Conservation (phyloP, 2,113 vertebrate species). For the Diphyllodes magnificus region DNA sequence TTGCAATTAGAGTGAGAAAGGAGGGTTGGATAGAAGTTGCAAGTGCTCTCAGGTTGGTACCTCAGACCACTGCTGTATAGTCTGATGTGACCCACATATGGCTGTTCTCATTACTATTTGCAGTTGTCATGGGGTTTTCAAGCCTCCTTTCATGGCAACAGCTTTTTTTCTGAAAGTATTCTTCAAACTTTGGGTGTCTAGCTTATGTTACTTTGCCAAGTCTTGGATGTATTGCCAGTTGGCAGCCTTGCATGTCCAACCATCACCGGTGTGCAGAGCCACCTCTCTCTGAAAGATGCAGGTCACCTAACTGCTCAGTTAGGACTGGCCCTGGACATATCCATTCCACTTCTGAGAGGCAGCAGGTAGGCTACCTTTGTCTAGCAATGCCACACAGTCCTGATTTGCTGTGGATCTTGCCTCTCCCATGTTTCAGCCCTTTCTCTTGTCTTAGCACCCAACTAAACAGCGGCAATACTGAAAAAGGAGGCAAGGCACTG, state of each 20-base stretch:
- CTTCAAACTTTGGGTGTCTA: background rate
- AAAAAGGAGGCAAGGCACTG: background rate
- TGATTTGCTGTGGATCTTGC: background rate
- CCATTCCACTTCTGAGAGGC: background rate
- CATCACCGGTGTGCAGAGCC: background rate
- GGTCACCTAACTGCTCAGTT: background rate
- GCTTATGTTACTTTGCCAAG: background rate
- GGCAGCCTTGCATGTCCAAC: background rate
- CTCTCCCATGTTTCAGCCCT: background rate
- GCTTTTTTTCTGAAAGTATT: background rate
- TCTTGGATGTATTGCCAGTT: background rate
- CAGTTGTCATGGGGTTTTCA: background rate
- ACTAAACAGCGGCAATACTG: background rate
- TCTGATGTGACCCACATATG: background rate
- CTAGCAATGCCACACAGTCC: background rate
- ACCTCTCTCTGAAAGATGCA: background rate
- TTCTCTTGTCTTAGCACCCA: background rate
- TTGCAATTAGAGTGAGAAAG: background rate
- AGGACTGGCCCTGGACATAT: background rate
- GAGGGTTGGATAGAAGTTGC: background rate
- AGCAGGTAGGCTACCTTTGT: background rate
- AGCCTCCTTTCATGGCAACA: background rate
- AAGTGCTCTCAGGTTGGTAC: background rate
- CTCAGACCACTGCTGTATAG: background rate
- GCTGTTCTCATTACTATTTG: background rate